Conservation (phyloP, 2,797 vertebrate species). For the Muscicapa striata region DNA sequence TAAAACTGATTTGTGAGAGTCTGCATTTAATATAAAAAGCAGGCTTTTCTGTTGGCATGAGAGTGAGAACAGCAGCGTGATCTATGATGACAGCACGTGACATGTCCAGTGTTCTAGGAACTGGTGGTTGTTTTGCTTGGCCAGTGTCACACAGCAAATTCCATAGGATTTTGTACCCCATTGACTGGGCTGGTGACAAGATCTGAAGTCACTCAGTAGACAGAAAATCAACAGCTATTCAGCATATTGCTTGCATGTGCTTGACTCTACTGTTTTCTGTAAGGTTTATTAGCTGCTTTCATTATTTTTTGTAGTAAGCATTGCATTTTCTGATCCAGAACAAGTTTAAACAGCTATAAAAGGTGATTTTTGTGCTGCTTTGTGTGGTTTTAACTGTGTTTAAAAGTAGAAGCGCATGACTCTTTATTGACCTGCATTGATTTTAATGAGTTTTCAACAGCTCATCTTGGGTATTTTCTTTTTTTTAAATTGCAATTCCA, state of each 20-base stretch:
- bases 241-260: slow-evolving; percentile 60
- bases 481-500: neutral
- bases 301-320: slow-evolving; percentile 55
- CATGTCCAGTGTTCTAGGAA: slow-evolving; percentile 76
- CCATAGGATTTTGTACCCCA: slow-evolving; percentile 79
- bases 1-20: slow-evolving; percentile 50
- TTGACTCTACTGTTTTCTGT: slow-evolving; percentile 52
- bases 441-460: slow-evolving; percentile 65
- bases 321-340: slow-evolving; percentile 60
- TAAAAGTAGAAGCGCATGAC: slow-evolving; percentile 55
- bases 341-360: slow-evolving; percentile 55
- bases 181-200: slow-evolving; percentile 84
- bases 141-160: slow-evolving; percentile 78
- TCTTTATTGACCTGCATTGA: slow-evolving; percentile 39
- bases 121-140: slow-evolving; percentile 81
- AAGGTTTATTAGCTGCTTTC: slow-evolving; percentile 60
- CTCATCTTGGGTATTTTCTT: neutral
- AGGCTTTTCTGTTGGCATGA: slow-evolving; percentile 74
- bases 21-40: slow-evolving; percentile 71
- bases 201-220: slow-evolving; percentile 82
- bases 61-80: slow-evolving; percentile 81
- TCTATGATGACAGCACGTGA: slow-evolving; percentile 77
- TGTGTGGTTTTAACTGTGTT: slow-evolving; percentile 39
- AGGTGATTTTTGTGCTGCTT: slow-evolving; percentile 29
- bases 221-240: slow-evolving; percentile 64